Base-by-base conservation (phyloP, 1,140 invertebrate genomes). In the Arctopsyche grandis region DNA sequence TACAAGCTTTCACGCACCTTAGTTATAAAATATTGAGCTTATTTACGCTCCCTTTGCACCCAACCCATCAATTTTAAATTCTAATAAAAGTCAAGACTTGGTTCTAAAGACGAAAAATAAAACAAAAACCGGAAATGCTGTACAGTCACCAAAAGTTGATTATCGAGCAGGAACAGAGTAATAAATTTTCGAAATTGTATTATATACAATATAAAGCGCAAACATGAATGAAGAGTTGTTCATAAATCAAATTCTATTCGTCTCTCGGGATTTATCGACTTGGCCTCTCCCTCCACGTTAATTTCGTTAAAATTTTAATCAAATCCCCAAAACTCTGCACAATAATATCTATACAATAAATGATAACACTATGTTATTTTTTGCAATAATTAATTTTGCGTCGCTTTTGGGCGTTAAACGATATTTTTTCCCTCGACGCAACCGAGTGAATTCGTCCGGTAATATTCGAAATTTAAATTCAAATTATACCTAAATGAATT, bases 201-300 rank as follows among this genome's bases (percentile, higher is more conserved):
- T 14, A 52, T 12, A 10, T 14, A 14, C 48, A 16, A 16, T 16
- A 16, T 52, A 26, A 66, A 66, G 63, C 63, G 22, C 24, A 9
- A 22, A 12, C 24, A 26, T 29, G 63, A 66, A 66, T 66, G 24
- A 66, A 66, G 63, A 66, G 63, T 66, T 19, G 24, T 24, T 66
- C 63, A 66, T 66, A 66, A 66, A 66, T 66, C 24, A 66, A 26
- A 26, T 66, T 66, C 24, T 66, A 66, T 66, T 66, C 63, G 5
- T 22, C 63, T 26, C 63, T 66, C 12, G 63, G 63, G 63, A 66
- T 66, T 66, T 66, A 66, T 66, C 63, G 63, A 66, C 63, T 14
- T 26, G 9, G 63, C 63, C 12, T 52, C 16, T 38, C 29, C 7
- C 29, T 38, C 29, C 19, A 60, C 56, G 21, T 21, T 26, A 66